Evolutionary conservation across 2,888 invertebrate species (phyloP).

Genomic region (Patella depressa): DNA sequence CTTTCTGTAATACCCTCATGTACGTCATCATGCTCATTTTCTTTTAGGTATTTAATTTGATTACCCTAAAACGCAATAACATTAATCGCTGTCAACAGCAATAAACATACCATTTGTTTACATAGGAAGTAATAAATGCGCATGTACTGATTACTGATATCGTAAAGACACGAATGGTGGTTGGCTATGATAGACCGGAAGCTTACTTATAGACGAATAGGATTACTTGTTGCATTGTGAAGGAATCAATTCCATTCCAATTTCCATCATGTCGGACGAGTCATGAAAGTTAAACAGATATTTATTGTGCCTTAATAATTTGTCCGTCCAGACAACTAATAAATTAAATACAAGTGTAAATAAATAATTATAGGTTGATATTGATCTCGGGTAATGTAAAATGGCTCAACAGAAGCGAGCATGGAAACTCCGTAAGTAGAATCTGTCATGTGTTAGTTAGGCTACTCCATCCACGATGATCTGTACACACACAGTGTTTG

Average conservation of each 20-base stretch:
- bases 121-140: conserved; percentile 39
- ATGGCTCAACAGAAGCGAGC: conserved; percentile 77
- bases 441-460: neutral
- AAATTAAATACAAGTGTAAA: neutral
- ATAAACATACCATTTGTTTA: conserved; percentile 36
- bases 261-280: conserved; percentile 9
- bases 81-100: too few relatives aligned
- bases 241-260: conserved; percentile 1
- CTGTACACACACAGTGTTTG: too few relatives aligned
- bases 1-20: too few relatives aligned
- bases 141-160: conserved; percentile 19
- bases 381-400: conserved; percentile 8
- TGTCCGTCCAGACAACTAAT: conserved; percentile 2
- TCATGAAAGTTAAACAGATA: neutral
- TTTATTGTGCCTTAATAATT: conserved; percentile 2
- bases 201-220: neutral
- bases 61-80: too few relatives aligned
- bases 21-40: too few relatives aligned
- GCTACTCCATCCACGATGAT: too few relatives aligned
- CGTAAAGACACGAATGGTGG: conserved; percentile 17
- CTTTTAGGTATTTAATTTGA: too few relatives aligned
- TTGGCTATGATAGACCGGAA: conserved; percentile 26
- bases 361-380: neutral
- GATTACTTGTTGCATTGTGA: neutral
- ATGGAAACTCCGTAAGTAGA: conserved; percentile 86